phyloP scores from a whole-genome alignment of 2,113 vertebrate genomes.

The Nesogale talazaci region DNA sequence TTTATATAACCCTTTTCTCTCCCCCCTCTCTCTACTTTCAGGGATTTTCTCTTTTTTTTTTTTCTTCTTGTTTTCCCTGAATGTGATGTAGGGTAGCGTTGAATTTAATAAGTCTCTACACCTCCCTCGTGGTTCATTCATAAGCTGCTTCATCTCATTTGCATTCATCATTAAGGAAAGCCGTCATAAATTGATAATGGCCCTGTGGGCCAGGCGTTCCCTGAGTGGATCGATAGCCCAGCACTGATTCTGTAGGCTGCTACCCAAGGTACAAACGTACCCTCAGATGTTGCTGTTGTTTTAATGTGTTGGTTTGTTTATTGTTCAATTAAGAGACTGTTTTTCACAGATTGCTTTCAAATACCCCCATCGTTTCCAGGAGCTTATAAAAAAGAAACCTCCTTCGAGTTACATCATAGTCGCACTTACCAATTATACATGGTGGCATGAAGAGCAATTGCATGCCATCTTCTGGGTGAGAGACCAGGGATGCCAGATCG shows the following conservation, averaged over 20 bases:
- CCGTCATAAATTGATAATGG: not conserved
- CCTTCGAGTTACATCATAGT: slow-evolving; percentile 28
- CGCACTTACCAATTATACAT: not conserved
- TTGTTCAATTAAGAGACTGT: slow-evolving; percentile 31
- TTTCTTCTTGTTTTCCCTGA: not conserved
- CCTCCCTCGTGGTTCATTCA: not conserved
- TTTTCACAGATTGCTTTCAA: slow-evolving; percentile 52
- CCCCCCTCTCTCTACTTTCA: not conserved
- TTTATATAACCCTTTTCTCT: slow-evolving; percentile 16
- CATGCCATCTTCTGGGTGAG: slow-evolving; percentile 18
- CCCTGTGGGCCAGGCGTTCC: not conserved
- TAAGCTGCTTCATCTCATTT: not conserved
- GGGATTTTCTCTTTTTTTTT: not conserved
- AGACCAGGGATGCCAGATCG: slow-evolving; percentile 7
- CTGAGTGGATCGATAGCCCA: not conserved
- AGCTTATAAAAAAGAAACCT: slow-evolving; percentile 43
- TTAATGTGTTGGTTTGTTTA: not conserved
- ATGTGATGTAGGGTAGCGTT: not conserved
- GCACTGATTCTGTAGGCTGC: not conserved
- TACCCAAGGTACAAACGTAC: slow-evolving; percentile 29
- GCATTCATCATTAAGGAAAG: not conserved
- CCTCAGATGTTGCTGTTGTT: slow-evolving; percentile 30
- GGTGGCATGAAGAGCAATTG: not conserved
- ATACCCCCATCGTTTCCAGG: slow-evolving; percentile 8
- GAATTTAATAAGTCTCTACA: not conserved